A percentile compares a stretch with the other conserved stretches of the same genome.
Evolutionary conservation across 2,113 vertebrate species (phyloP).

Genomic region (Thalassoma bifasciatum): DNA sequence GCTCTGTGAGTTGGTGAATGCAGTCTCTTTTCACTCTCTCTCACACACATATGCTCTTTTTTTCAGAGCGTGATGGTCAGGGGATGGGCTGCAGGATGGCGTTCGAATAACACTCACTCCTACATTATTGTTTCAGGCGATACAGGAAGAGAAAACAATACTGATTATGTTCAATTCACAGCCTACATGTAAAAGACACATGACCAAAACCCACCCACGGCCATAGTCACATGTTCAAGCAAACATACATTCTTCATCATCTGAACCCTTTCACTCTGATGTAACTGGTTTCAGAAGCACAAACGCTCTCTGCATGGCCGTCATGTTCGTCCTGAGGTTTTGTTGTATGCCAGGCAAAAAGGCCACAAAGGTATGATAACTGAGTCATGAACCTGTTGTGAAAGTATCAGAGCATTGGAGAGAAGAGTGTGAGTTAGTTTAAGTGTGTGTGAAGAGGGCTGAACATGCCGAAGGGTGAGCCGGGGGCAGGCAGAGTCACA

Average conservation of each 20-base stretch:
- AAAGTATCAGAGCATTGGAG: neutral
- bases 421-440: neutral
- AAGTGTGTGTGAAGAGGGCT: slow-evolving; percentile 1
- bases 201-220: slow-evolving; percentile 17
- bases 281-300: neutral
- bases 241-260: neutral
- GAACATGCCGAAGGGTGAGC: slow-evolving; percentile 21
- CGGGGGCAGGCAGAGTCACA: slow-evolving; percentile 12
- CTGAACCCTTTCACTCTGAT: neutral
- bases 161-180: neutral
- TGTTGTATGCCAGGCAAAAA: neutral
- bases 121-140: slow-evolving; percentile 4
- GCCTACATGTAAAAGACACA: slow-evolving; percentile 1
- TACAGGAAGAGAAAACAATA: slow-evolving; percentile 5
- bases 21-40: neutral
- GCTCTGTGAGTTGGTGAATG: slow-evolving; percentile 12
- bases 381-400: slow-evolving; percentile 11
- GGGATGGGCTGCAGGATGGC: neutral
- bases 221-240: neutral
- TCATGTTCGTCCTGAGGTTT: neutral
- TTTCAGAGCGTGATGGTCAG: slow-evolving; percentile 6
- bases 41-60: neutral
- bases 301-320: no score
- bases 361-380: slow-evolving; percentile 1
- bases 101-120: slow-evolving; percentile 17